Percentiles rank a stretch among this genome's conserved stretches.
Conservation (phyloP, 2,888 invertebrate species). For the Papilio protenor region DNA sequence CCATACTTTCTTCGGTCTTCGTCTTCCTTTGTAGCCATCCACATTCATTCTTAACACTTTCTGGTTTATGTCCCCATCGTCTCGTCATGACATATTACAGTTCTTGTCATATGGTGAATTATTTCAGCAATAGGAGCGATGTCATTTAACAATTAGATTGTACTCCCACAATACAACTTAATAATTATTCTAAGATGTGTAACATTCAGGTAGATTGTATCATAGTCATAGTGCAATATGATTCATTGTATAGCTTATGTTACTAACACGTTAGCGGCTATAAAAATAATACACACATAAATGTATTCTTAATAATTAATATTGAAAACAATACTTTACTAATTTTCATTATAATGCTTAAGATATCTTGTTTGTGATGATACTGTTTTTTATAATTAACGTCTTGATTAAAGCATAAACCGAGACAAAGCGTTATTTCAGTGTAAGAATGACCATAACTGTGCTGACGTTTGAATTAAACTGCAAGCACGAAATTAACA, state of each 20-base stretch:
- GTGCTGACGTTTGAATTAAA: slow-evolving; percentile 26
- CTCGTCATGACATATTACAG: too few relatives aligned
- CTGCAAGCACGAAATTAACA: slow-evolving; percentile 12
- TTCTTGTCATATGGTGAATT: not conserved
- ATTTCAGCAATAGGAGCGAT: not conserved
- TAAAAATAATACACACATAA: not conserved
- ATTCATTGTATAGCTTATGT: not conserved
- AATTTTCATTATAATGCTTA: not conserved
- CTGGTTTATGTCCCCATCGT: too few relatives aligned
- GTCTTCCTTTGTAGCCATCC: too few relatives aligned
- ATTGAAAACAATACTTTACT: not conserved
- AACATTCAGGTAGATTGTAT: not conserved
- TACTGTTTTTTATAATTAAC: not conserved
- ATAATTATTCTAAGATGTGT: not conserved
- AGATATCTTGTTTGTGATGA: not conserved
- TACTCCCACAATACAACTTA: not conserved
- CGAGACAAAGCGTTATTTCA: slow-evolving; percentile 13
- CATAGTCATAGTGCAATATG: not conserved
- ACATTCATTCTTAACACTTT: too few relatives aligned
- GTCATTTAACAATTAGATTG: not conserved
- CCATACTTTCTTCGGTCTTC: too few relatives aligned
- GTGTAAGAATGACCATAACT: slow-evolving; percentile 8
- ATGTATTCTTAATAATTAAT: not conserved
- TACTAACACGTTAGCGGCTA: not conserved
- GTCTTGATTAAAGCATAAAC: not conserved